Conservation (phyloP, 2,888 invertebrate species). For the Epinotia bilunana region DNA sequence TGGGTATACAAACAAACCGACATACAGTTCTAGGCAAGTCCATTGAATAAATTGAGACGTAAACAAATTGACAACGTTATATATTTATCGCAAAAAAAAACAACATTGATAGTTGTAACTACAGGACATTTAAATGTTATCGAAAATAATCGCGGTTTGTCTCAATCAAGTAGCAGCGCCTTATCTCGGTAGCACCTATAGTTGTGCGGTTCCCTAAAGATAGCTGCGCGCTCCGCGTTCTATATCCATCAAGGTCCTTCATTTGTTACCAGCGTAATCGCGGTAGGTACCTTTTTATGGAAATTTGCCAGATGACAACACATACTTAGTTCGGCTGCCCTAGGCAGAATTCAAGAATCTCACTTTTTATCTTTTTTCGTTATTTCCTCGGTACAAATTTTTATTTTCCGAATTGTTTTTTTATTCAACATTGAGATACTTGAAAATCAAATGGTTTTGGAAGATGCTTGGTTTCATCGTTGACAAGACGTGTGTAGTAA, state of each 20-base stretch:
- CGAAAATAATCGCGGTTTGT: constrained; percentile 44
- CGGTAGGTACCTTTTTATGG: constrained; percentile 35
- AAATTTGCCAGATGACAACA: constrained; percentile 36
- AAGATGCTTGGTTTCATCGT: no score
- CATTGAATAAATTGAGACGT: not conserved
- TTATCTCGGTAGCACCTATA: constrained; percentile 39
- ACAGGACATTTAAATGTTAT: constrained; percentile 33
- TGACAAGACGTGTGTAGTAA: no score
- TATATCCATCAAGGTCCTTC: constrained; percentile 57
- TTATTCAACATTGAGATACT: no score
- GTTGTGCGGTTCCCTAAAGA: constrained; percentile 55
- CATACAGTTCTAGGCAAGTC: not conserved
- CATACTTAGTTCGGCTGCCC: not conserved
- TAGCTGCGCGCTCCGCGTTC: constrained; percentile 53
- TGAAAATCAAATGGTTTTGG: no score
- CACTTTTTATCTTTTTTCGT: no score
- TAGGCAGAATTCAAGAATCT: no score
- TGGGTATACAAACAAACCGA: not conserved
- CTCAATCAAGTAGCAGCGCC: constrained; percentile 34
- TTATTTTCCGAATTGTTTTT: no score
- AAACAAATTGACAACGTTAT: not conserved
- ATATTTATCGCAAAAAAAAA: constrained; percentile 10
- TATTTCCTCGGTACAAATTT: no score
- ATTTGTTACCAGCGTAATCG: constrained; percentile 49
- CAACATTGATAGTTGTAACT: constrained; percentile 23